Evolutionary conservation across 2,888 invertebrate species (phyloP).

Genomic region (Punctoribates punctum): DNA sequence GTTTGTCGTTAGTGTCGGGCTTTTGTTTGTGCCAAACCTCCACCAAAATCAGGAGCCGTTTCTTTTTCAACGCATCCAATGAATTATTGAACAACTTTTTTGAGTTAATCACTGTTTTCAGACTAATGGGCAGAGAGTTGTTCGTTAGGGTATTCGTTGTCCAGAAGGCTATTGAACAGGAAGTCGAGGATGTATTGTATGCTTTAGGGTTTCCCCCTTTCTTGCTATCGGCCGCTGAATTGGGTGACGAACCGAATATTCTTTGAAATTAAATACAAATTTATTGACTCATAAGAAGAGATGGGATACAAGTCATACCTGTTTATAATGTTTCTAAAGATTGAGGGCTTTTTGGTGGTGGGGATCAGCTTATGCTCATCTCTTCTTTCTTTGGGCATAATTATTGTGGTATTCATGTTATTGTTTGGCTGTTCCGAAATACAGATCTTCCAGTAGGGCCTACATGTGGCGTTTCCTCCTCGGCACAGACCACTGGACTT

Average conservation of each 20-base stretch:
- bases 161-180: conserved; percentile 42
- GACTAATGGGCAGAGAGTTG: conserved; percentile 7
- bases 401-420: neutral
- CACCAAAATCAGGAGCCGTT: conserved; percentile 39
- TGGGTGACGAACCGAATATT: conserved; percentile 14
- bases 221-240: neutral
- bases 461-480: conserved; percentile 42
- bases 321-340: conserved; percentile 26
- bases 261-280: neutral
- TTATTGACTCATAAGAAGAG: neutral
- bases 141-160: conserved; percentile 28
- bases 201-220: neutral
- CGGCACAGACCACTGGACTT: conserved; percentile 40
- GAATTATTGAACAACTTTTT: conserved; percentile 11
- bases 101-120: neutral
- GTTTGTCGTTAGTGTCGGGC: conserved; percentile 34
- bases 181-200: conserved; percentile 8
- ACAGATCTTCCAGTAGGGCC: conserved; percentile 44
- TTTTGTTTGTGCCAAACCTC: conserved; percentile 45
- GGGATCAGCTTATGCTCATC: neutral
- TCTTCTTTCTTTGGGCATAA: conserved; percentile 26
- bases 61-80: neutral
- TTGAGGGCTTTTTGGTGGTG: conserved; percentile 38
- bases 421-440: conserved; percentile 27
- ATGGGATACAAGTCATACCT: conserved; percentile 18